Conservation (phyloP, 2,113 vertebrate genomes). For the Chloropsis cyanopogon region DNA sequence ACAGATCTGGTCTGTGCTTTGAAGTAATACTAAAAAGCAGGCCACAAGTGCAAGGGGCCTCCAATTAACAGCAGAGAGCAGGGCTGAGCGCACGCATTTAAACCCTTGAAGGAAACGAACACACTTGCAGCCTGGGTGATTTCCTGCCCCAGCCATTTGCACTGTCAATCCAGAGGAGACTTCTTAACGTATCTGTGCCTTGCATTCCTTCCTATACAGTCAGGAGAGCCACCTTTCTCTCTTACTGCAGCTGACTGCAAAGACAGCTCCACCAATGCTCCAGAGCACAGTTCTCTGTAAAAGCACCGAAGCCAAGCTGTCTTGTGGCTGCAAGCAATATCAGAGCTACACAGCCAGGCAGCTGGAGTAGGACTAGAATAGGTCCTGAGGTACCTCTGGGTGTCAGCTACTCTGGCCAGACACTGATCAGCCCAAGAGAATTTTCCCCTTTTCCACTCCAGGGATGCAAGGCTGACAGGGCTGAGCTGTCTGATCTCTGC, state of each 20-base stretch:
- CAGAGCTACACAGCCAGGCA: not conserved
- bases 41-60: not conserved
- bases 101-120: not conserved
- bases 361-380: not conserved
- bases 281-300: not conserved
- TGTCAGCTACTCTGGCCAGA: not conserved
- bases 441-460: not conserved
- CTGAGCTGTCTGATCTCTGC: not conserved
- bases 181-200: rapidly evolving
- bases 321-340: not conserved
- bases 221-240: not conserved
- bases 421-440: not conserved
- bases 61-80: not conserved
- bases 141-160: not conserved
- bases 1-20: not conserved
- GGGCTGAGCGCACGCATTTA: not conserved
- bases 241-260: not conserved
- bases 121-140: not conserved
- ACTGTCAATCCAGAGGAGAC: not conserved
- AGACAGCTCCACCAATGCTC: not conserved
- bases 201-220: not conserved
- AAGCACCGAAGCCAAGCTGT: not conserved
- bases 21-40: not conserved
- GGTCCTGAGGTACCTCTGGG: not conserved
- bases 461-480: not conserved